Percentiles rank a stretch among this genome's conserved stretches.
phyloP scores from a whole-genome alignment of 2,797 vertebrate genomes.

The Diglossa cyanea region DNA sequence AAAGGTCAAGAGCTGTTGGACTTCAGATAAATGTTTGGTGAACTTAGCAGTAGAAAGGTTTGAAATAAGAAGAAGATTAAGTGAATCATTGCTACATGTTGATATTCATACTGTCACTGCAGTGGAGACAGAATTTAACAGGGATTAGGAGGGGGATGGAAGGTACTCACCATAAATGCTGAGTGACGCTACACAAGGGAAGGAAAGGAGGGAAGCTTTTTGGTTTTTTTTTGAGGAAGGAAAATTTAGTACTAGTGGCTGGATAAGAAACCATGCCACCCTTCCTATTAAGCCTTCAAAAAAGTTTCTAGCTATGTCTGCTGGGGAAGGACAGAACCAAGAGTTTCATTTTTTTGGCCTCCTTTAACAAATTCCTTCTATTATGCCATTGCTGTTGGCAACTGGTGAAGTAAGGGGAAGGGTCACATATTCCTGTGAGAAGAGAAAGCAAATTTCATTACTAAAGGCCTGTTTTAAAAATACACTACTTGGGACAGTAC shows the following conservation, averaged over 20 bases:
- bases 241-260: not conserved
- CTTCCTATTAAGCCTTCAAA: not conserved
- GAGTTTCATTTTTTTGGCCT: not conserved
- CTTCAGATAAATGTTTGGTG: not conserved
- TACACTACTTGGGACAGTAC: not conserved
- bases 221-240: not conserved
- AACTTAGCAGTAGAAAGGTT: not conserved
- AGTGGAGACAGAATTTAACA: not conserved
- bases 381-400: constrained; percentile 4
- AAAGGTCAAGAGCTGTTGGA: not conserved
- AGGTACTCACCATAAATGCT: not conserved
- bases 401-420: not conserved
- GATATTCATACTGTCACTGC: not conserved
- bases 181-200: not conserved
- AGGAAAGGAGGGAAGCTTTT: not conserved
- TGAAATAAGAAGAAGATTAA: not conserved
- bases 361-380: not conserved
- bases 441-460: not conserved
- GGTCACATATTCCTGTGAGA: not conserved
- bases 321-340: not conserved
- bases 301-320: not conserved
- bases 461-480: not conserved
- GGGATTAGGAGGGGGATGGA: not conserved
- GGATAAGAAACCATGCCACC: not conserved
- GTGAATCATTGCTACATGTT: not conserved